Evolutionary conservation across 2,888 invertebrate genomes (phyloP).

Genomic region (Lochmaea capreae): DNA sequence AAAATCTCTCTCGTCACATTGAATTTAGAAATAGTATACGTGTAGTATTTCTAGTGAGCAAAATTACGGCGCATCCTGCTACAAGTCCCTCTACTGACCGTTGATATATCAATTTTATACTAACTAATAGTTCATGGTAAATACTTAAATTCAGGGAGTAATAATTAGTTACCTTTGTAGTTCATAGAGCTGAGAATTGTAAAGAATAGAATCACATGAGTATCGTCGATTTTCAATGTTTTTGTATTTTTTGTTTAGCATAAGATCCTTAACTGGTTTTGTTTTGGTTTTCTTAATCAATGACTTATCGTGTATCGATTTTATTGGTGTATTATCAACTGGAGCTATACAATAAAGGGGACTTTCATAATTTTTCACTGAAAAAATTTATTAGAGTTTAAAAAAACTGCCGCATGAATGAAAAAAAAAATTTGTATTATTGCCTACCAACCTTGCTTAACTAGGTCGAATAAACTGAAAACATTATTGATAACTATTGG

Average conservation of each 20-base stretch:
- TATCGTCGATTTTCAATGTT: not conserved
- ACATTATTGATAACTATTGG: not conserved
- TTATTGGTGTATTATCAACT: not conserved
- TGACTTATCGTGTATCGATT: not conserved
- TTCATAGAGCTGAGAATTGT: not conserved
- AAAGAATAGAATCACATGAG: not conserved
- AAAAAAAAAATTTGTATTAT: no score
- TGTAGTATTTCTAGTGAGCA: no score
- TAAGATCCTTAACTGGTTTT: not conserved
- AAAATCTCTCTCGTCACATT: no score
- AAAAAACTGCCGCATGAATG: no score
- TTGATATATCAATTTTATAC: no score
- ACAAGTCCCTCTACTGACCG: no score
- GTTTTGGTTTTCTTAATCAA: not conserved
- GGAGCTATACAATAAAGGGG: not conserved
- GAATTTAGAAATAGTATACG: no score
- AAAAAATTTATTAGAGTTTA: not conserved
- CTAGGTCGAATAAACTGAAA: slow-evolving; percentile 11
- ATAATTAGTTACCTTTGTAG: not conserved
- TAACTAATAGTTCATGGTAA: no score
- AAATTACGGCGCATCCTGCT: no score
- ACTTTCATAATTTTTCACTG: not conserved
- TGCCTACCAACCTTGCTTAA: slow-evolving; percentile 24
- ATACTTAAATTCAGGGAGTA: no score
- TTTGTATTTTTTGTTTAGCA: not conserved